Evolutionary conservation across 30 jellyfish, hydroid and myxozoan species (phyloP).

Genomic region (Clytia hemisphaerica): DNA sequence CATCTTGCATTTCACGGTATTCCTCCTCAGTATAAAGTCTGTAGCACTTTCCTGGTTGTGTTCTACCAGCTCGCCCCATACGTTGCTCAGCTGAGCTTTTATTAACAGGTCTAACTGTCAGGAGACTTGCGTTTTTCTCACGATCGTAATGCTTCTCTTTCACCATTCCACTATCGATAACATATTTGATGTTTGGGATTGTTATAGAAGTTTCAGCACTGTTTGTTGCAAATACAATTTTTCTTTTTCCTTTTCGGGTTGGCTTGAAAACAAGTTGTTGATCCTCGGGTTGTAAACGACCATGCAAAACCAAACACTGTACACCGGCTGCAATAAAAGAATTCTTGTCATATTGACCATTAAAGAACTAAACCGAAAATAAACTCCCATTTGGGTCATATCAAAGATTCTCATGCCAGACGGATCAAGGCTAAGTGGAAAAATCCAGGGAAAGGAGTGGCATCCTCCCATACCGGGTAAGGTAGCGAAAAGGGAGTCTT

Average conservation of each 20-base stretch:
- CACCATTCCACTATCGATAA: constrained; percentile 62
- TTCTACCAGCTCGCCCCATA: constrained; percentile 75
- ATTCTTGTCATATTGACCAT: too few relatives aligned
- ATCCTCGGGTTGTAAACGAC: constrained; percentile 49
- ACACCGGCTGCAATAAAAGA: background rate
- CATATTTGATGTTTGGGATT: constrained; percentile 54
- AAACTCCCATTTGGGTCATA: too few relatives aligned
- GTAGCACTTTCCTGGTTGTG: constrained; percentile 52
- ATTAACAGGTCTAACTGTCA: constrained; percentile 36
- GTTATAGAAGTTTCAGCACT: constrained; percentile 80
- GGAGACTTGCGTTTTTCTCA: constrained; percentile 33
- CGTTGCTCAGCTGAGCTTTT: constrained; percentile 72
- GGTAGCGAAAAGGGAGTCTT: too few relatives aligned
- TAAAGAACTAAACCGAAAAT: too few relatives aligned
- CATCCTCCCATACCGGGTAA: too few relatives aligned
- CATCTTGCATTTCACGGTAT: constrained; percentile 27
- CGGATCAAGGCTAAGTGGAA: too few relatives aligned
- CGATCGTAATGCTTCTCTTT: constrained; percentile 55
- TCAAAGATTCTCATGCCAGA: too few relatives aligned
- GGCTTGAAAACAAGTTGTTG: constrained; percentile 52
- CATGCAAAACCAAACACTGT: constrained; percentile 32
- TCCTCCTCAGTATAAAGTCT: constrained; percentile 44
- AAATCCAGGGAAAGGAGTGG: too few relatives aligned
- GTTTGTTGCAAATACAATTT: constrained; percentile 55
- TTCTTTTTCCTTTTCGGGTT: constrained; percentile 22